A percentile compares a stretch with the other conserved stretches of the same genome.
Conservation (phyloP, 2,888 invertebrate genomes). For the Ceratothoa steindachneri region DNA sequence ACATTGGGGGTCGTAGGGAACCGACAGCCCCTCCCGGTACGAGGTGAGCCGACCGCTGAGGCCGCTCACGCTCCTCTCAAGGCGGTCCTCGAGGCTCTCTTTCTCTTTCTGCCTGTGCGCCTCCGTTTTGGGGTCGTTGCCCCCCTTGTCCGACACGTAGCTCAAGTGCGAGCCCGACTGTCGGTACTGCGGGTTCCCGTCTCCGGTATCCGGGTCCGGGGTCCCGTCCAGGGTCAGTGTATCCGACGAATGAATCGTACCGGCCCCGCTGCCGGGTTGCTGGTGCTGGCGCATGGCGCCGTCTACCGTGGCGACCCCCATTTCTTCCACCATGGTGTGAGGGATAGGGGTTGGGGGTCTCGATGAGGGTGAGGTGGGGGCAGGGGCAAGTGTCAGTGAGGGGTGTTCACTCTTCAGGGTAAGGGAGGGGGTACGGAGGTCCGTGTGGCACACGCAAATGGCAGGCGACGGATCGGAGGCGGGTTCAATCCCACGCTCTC, state of each 20-base stretch:
- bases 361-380: too few species aligned
- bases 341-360: too few species aligned
- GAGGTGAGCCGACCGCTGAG: slow-evolving; percentile 31
- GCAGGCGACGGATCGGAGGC: too few species aligned
- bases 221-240: slow-evolving; percentile 30
- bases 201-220: slow-evolving; percentile 17
- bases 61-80: slow-evolving; percentile 44
- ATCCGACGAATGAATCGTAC: slow-evolving; percentile 37
- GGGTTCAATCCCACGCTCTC: too few species aligned
- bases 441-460: too few species aligned
- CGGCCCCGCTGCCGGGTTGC: not conserved
- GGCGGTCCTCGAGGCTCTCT: slow-evolving; percentile 36
- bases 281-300: slow-evolving; percentile 38
- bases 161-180: slow-evolving; percentile 44
- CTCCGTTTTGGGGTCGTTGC: slow-evolving; percentile 27
- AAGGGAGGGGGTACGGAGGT: too few species aligned
- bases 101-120: slow-evolving; percentile 32
- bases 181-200: slow-evolving; percentile 31
- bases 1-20: slow-evolving; percentile 44
- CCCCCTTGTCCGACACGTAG: slow-evolving; percentile 35
- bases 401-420: too few species aligned
- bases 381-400: too few species aligned
- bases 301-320: slow-evolving; percentile 40
- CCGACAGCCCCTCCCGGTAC: slow-evolving; percentile 27
- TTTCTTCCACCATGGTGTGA: slow-evolving; percentile 32